phyloP scores from a whole-genome alignment of 2,888 invertebrate genomes.

The Lochmaea crataegi region DNA sequence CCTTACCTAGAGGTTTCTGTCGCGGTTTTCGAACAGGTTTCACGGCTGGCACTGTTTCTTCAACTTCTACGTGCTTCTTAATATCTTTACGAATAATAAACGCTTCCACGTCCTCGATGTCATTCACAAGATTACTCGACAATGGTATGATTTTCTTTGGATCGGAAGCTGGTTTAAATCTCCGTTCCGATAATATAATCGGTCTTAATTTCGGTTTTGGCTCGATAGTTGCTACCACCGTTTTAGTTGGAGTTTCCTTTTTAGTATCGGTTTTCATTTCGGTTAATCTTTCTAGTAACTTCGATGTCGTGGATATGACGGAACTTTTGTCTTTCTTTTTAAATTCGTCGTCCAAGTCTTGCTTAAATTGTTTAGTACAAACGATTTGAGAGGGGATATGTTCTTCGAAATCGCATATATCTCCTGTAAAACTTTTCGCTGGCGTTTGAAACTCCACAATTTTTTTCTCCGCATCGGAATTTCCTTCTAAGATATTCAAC shows the following conservation, averaged over 20 bases:
- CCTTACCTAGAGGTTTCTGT: slow-evolving; percentile 53
- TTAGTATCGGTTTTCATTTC: slow-evolving; percentile 42
- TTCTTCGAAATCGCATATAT: slow-evolving; percentile 55
- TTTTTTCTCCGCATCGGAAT: slow-evolving; percentile 44
- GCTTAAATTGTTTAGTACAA: slow-evolving; percentile 43
- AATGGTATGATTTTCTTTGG: slow-evolving; percentile 1
- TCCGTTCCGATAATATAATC: slow-evolving; percentile 61
- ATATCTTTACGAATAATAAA: slow-evolving; percentile 61
- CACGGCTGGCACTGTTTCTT: slow-evolving; percentile 28
- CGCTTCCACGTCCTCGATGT: slow-evolving; percentile 63
- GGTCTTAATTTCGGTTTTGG: slow-evolving; percentile 51
- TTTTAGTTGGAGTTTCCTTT: slow-evolving; percentile 18
- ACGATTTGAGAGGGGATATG: slow-evolving; percentile 57
- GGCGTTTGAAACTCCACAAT: slow-evolving; percentile 19
- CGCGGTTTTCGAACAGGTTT: slow-evolving; percentile 37
- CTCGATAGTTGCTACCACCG: slow-evolving; percentile 3
- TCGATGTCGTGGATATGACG: slow-evolving; percentile 62
- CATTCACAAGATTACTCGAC: slow-evolving; percentile 43
- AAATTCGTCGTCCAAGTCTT: slow-evolving; percentile 38
- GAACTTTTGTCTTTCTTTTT: slow-evolving; percentile 57
- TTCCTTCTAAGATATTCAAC: slow-evolving; percentile 52
- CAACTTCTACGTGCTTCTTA: slow-evolving; percentile 42
- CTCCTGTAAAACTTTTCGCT: slow-evolving; percentile 36
- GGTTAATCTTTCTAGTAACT: slow-evolving; percentile 69
- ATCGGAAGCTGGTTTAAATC: slow-evolving; percentile 56